Percentiles rank a stretch among this genome's conserved stretches.
These are phyloP conservation scores for Aethes cnicana DNA, from an alignment of 2,888 invertebrate species.

Conservation along the genomic window DNA sequence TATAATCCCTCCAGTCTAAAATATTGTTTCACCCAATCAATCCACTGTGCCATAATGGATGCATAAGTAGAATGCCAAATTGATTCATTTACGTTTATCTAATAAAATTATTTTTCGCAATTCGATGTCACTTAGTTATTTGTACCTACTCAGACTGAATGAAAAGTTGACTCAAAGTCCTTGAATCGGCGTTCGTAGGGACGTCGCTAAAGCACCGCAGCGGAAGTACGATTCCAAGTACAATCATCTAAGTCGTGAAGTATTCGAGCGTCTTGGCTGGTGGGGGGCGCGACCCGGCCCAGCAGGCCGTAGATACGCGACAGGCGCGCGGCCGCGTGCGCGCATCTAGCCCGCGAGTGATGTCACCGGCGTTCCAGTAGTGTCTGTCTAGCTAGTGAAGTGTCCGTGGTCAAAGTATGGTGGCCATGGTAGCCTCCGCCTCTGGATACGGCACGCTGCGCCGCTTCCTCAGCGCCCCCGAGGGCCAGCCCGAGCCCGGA, in stretches of 20 bases:
- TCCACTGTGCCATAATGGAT: too few species aligned
- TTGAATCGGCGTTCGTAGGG: conserved; percentile 1
- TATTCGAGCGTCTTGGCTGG: conserved; percentile 45
- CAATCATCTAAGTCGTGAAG: conserved; percentile 52
- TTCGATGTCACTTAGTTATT: too few species aligned
- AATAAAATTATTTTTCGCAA: too few species aligned
- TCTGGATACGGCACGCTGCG: conserved; percentile 78
- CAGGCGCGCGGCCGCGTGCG: conserved; percentile 67
- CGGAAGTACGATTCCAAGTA: conserved; percentile 50
- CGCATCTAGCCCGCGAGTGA: conserved; percentile 58
- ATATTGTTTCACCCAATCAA: too few species aligned
- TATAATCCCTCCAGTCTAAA: too few species aligned
- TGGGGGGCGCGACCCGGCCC: conserved; percentile 48
- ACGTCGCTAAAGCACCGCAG: conserved; percentile 28
- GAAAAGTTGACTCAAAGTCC: too few species aligned
- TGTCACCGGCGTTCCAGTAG: conserved; percentile 59
- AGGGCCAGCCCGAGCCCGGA: conserved; percentile 58
- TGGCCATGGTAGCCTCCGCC: conserved; percentile 78
- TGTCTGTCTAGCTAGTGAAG: conserved; percentile 57
- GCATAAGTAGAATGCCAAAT: too few species aligned
- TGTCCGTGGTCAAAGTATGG: conserved; percentile 57
- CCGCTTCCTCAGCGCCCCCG: conserved; percentile 76
- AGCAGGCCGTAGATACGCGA: conserved; percentile 60
- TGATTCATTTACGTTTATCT: too few species aligned
- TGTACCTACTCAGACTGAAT: too few species aligned